Percentiles rank a stretch among this genome's conserved stretches.
phyloP scores from a whole-genome alignment of 2,888 invertebrate species.

The Slavum lentiscoides region DNA sequence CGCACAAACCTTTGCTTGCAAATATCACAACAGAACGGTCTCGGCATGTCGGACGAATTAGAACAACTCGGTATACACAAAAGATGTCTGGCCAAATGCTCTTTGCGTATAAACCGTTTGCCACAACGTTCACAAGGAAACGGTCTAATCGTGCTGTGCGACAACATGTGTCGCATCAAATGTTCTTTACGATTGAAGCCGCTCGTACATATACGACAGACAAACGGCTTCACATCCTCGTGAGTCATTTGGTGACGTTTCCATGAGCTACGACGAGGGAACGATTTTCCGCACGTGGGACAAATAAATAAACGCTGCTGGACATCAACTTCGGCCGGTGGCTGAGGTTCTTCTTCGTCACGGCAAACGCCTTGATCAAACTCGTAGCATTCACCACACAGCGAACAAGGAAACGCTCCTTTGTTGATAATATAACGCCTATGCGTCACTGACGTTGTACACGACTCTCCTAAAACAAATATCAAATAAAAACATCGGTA shows the following conservation, averaged over 20 bases:
- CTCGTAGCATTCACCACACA: conserved; percentile 57
- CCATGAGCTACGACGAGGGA: conserved; percentile 57
- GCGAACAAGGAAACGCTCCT: conserved; percentile 58
- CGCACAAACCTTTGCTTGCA: conserved; percentile 57
- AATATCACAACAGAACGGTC: conserved; percentile 56
- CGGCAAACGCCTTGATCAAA: conserved; percentile 57
- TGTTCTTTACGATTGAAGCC: conserved; percentile 58
- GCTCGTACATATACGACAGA: conserved; percentile 57
- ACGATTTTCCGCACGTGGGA: conserved; percentile 56
- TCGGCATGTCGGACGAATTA: conserved; percentile 51
- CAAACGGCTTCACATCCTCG: conserved; percentile 57
- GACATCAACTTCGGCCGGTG: conserved; percentile 51
- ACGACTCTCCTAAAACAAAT: conserved; percentile 34
- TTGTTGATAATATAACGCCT: conserved; percentile 58
- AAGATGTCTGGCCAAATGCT: conserved; percentile 57
- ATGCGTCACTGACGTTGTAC: conserved; percentile 55
- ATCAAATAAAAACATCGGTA: neutral
- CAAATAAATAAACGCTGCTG: conserved; percentile 56
- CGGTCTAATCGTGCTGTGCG: conserved; percentile 57
- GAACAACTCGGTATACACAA: conserved; percentile 55
- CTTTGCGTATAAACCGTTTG: conserved; percentile 58
- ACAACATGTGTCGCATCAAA: conserved; percentile 57
- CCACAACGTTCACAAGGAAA: conserved; percentile 57
- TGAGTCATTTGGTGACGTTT: conserved; percentile 58
- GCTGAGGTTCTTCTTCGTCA: conserved; percentile 54